These are phyloP conservation scores for Andrena flavipes DNA, from an alignment of 2,888 invertebrate genomes.

Conservation along the genomic window DNA sequence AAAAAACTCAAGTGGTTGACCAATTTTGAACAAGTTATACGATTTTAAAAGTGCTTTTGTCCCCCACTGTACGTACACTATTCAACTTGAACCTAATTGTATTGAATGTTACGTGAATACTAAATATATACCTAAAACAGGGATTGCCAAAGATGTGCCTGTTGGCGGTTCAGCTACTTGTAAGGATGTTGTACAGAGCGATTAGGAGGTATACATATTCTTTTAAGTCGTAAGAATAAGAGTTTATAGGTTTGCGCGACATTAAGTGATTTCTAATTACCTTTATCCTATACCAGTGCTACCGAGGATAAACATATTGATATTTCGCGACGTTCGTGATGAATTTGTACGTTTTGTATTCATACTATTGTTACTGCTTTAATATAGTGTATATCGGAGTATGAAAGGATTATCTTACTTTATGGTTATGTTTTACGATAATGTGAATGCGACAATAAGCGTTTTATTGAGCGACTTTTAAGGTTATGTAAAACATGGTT, in stretches of 20 bases:
- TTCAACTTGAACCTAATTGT: background rate
- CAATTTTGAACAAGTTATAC: too few relatives aligned
- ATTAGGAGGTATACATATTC: conserved; percentile 2
- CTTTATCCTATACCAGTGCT: background rate
- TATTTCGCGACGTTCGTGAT: conserved; percentile 25
- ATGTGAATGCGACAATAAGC: conserved; percentile 44
- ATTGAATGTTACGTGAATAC: conserved; percentile 8
- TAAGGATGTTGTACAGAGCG: conserved; percentile 2
- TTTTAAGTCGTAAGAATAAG: conserved; percentile 12
- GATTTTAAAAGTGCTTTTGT: too few relatives aligned
- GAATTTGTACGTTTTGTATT: background rate
- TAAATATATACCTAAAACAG: conserved; percentile 9
- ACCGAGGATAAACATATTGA: background rate
- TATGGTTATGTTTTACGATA: background rate
- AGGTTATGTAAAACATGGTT: conserved; percentile 38
- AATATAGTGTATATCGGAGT: conserved; percentile 7
- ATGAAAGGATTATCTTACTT: background rate
- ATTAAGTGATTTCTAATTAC: conserved; percentile 19
- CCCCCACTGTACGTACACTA: background rate
- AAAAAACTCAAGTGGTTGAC: too few relatives aligned
- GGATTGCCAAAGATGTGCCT: conserved; percentile 44
- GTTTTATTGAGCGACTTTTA: conserved; percentile 26
- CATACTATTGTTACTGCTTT: conserved; percentile 19
- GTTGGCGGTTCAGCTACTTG: conserved; percentile 31
- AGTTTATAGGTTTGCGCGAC: conserved; percentile 1